These are phyloP conservation scores for Lomographa bimaculata DNA, from an alignment of 2,888 invertebrate species.

Conservation along the genomic window DNA sequence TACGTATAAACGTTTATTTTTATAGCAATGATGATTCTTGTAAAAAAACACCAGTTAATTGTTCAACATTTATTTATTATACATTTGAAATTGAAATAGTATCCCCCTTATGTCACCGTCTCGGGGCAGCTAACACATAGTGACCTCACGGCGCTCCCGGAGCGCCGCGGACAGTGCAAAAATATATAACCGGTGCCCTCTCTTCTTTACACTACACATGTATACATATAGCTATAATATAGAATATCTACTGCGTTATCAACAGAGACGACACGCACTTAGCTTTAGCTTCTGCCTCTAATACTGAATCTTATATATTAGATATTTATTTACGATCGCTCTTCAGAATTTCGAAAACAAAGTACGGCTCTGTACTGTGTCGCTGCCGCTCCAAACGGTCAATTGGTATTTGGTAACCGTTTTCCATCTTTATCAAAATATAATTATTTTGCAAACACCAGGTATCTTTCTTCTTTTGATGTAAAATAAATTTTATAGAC, in stretches of 20 bases:
- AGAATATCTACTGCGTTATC: conserved; percentile 17
- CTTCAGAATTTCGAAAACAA: too few species aligned
- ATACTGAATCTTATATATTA: too few species aligned
- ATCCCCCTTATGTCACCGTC: conserved; percentile 21
- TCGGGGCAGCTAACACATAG: conserved; percentile 15
- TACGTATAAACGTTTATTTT: too few species aligned
- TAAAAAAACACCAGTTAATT: conserved; percentile 26
- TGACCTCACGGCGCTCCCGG: conserved; percentile 13
- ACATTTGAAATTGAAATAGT: conserved; percentile 66
- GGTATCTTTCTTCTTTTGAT: too few species aligned
- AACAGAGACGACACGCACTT: conserved; percentile 1
- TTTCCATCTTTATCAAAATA: too few species aligned
- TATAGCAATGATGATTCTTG: too few species aligned
- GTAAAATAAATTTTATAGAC: too few species aligned
- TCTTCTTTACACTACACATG: conserved; percentile 46
- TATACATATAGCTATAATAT: conserved; percentile 55
- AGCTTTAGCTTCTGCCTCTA: too few species aligned
- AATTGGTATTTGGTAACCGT: too few species aligned
- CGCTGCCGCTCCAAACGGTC: too few species aligned
- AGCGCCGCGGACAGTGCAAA: conserved; percentile 58
- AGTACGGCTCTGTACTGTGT: too few species aligned
- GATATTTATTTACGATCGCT: background rate
- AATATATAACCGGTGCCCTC: conserved; percentile 72
- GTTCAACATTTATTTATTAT: conserved; percentile 75
- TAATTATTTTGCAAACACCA: too few species aligned